These are phyloP conservation scores for Phataginus tricuspis DNA, from an alignment of 2,797 vertebrate species.

Conservation along the genomic window DNA sequence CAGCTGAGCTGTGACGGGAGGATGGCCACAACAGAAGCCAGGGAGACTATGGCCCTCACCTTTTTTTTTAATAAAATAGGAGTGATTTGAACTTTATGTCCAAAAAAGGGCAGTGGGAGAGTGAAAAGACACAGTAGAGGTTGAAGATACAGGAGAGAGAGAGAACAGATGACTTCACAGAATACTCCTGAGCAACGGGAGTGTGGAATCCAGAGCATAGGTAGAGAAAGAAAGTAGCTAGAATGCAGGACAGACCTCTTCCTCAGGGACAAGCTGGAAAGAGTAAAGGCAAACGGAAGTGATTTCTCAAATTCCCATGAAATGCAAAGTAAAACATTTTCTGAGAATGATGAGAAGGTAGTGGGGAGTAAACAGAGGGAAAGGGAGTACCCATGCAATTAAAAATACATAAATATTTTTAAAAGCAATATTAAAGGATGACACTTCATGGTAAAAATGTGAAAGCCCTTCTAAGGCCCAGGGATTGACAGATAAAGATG, in stretches of 20 bases:
- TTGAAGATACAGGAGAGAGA: background rate
- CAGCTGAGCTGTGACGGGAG: background rate
- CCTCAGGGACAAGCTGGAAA: background rate
- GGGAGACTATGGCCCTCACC: background rate
- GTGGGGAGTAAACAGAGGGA: fast-evolving
- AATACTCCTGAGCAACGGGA: fast-evolving
- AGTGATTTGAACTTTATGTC: background rate
- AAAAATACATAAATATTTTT: too few species aligned
- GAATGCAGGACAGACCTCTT: background rate
- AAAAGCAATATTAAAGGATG: background rate
- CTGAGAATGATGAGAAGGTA: background rate
- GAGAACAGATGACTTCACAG: background rate
- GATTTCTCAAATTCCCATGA: background rate
- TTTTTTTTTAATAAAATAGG: background rate
- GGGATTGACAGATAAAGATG: background rate
- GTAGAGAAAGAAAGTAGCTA: background rate
- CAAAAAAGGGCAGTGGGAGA: fast-evolving
- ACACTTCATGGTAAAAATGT: too few species aligned
- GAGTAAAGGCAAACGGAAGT: background rate
- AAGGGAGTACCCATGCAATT: background rate
- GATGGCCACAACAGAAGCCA: background rate
- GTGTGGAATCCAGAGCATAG: background rate
- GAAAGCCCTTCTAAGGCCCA: background rate
- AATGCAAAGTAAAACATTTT: background rate
- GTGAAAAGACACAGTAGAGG: background rate